Conservation (phyloP, 2,888 invertebrate species). For the Agonopterix alstromeriana region DNA sequence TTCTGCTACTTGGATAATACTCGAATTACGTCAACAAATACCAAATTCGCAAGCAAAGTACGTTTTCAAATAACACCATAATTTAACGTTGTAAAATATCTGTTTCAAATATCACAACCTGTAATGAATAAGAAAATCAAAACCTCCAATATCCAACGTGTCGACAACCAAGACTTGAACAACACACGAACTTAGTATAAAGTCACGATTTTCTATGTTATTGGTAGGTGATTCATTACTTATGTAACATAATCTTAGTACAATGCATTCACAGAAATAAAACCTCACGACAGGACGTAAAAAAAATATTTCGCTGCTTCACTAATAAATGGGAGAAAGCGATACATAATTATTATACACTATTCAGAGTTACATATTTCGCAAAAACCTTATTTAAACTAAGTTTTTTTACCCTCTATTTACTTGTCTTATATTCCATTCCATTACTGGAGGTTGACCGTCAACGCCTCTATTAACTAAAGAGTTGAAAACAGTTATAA, state of each 20-base stretch:
- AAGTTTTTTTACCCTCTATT: not conserved
- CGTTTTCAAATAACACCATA: no score
- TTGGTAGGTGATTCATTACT: constrained; percentile 10
- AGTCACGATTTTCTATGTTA: constrained; percentile 33
- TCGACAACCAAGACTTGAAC: constrained; percentile 16
- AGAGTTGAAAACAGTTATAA: no score
- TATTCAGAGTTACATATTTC: not conserved
- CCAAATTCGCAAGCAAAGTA: no score
- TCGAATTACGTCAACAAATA: no score
- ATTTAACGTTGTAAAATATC: no score
- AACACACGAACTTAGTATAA: constrained; percentile 56
- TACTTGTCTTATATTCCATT: no score
- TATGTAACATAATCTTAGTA: constrained; percentile 45
- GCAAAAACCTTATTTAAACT: not conserved
- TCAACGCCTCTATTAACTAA: no score
- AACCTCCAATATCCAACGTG: constrained; percentile 24
- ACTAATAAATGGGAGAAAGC: constrained; percentile 51
- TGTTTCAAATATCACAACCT: not conserved
- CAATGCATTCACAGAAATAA: constrained; percentile 44
- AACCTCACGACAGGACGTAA: constrained; percentile 44
- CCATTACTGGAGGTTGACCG: no score
- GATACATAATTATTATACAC: constrained; percentile 26
- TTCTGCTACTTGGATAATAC: no score
- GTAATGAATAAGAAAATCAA: not conserved
- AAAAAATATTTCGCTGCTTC: constrained; percentile 51